Conservation (phyloP, 1,140 invertebrate species). For the Panagrolaimus sp. region DNA sequence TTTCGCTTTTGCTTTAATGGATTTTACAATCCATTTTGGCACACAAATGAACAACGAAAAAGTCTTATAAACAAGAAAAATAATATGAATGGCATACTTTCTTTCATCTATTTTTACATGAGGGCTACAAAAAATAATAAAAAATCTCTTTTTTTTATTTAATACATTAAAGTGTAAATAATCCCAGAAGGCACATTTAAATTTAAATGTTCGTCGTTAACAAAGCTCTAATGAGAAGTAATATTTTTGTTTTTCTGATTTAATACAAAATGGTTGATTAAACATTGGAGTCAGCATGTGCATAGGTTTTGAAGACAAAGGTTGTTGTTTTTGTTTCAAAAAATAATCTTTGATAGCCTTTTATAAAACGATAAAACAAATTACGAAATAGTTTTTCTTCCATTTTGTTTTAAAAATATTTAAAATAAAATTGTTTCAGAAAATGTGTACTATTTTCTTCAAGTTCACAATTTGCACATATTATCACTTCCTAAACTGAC, state of each 20-base stretch:
- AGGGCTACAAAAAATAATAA: too few relatives aligned
- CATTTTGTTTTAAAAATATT: neutral
- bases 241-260: neutral
- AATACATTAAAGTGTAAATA: too few relatives aligned
- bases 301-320: neutral
- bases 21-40: too few relatives aligned
- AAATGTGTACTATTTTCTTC: neutral
- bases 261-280: neutral
- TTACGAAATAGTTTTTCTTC: slow-evolving; percentile 3
- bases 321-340: neutral
- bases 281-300: neutral
- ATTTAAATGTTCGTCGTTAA: neutral
- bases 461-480: slow-evolving; percentile 7
- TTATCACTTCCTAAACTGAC: neutral
- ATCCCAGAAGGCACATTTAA: slow-evolving; percentile 4
- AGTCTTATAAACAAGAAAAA: too few relatives aligned
- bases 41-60: too few relatives aligned
- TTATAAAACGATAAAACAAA: neutral
- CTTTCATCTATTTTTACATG: too few relatives aligned
- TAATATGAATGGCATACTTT: too few relatives aligned
- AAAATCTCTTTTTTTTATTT: too few relatives aligned
- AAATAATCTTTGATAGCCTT: neutral
- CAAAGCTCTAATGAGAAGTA: neutral
- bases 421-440: neutral
- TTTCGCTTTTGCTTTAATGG: too few relatives aligned